These are phyloP conservation scores for Parasteatoda tepidariorum DNA, from an alignment of 1,140 invertebrate species.

Conservation along the genomic window DNA sequence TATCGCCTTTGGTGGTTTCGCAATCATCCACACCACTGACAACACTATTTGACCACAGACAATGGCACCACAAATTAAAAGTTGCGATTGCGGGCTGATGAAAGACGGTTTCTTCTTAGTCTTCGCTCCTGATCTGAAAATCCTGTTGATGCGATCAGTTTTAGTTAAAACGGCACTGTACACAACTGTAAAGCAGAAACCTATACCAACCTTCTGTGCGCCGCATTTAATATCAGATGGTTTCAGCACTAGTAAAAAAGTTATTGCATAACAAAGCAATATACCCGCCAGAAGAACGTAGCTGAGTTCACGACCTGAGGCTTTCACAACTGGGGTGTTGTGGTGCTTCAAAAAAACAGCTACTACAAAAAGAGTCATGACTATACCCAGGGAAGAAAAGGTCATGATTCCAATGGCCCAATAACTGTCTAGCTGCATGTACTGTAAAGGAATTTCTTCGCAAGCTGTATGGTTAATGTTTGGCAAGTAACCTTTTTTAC, in stretches of 20 bases:
- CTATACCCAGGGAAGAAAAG: conserved; percentile 70
- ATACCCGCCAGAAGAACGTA: conserved; percentile 89
- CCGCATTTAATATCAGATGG: conserved; percentile 69
- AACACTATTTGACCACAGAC: conserved; percentile 86
- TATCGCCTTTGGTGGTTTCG: conserved; percentile 85
- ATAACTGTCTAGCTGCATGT: conserved; percentile 76
- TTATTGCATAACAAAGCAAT: conserved; percentile 88
- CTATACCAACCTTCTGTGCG: conserved; percentile 73
- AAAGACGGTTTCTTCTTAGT: conserved; percentile 89
- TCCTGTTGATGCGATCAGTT: conserved; percentile 90
- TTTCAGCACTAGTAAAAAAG: conserved; percentile 83
- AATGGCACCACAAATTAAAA: conserved; percentile 86
- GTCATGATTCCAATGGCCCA: conserved; percentile 89
- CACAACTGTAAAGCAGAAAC: conserved; percentile 91
- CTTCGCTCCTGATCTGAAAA: conserved; percentile 88
- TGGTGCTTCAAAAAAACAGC: conserved; percentile 81
- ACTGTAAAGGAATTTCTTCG: conserved; percentile 83
- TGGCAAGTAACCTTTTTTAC: conserved; percentile 83
- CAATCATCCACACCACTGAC: conserved; percentile 86
- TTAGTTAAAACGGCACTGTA: conserved; percentile 92
- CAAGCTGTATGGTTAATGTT: conserved; percentile 80
- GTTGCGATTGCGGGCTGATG: conserved; percentile 92
- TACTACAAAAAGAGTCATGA: conserved; percentile 68
- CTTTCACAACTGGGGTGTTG: conserved; percentile 88
- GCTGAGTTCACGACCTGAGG: conserved; percentile 88